These are phyloP conservation scores for Atrina japonica DNA, from an alignment of 2,888 invertebrate genomes.

Conservation along the genomic window DNA sequence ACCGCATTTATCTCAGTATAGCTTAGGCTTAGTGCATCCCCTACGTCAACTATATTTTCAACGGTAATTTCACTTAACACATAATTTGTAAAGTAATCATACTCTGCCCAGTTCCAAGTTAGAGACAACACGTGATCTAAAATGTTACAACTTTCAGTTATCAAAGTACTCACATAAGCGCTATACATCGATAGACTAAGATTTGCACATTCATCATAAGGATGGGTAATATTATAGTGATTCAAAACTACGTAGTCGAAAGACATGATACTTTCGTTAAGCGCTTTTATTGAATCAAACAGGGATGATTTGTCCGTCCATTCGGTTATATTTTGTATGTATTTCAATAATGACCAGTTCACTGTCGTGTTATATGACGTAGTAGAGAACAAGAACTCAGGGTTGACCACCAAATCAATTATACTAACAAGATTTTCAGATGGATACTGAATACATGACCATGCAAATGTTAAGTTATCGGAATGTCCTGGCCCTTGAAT, in stretches of 20 bases:
- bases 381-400: conserved; percentile 6
- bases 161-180: no score
- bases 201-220: no score
- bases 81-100: background rate
- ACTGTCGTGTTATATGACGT: background rate
- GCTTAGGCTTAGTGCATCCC: no score
- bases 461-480: conserved; percentile 14
- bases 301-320: background rate
- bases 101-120: background rate
- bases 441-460: conserved; percentile 29
- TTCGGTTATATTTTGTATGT: background rate
- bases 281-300: background rate
- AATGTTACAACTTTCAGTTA: no score
- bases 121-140: no score
- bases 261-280: background rate
- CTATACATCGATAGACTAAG: no score
- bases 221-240: no score
- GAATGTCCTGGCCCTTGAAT: conserved; percentile 31
- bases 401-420: conserved; percentile 16
- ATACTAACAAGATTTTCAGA: conserved; percentile 8
- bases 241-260: background rate
- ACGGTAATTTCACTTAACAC: no score
- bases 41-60: no score
- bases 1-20: no score
- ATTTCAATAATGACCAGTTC: background rate